Conservation (phyloP, 1,140 invertebrate species). For the Meloidogyne exigua region DNA sequence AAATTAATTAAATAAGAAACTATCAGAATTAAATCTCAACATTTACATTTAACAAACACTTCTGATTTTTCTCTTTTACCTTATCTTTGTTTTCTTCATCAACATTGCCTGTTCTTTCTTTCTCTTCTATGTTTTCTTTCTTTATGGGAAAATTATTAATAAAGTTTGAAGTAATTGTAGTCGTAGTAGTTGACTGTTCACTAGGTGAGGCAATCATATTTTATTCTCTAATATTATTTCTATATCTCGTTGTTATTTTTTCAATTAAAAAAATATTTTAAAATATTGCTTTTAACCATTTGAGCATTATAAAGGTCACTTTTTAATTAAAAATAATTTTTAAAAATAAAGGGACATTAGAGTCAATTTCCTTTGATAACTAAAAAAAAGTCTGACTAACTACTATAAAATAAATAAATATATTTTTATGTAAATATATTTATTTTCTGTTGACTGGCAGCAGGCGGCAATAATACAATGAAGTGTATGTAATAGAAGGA, state of each 20-base stretch:
- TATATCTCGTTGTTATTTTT: neutral
- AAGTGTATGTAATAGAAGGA: neutral
- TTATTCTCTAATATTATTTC: neutral
- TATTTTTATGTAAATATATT: slow-evolving; percentile 2
- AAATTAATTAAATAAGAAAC: too few relatives aligned
- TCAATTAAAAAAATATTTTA: neutral
- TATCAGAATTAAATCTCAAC: too few relatives aligned
- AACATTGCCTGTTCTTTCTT: neutral
- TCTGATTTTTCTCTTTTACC: neutral
- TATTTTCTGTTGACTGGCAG: neutral
- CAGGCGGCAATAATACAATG: neutral
- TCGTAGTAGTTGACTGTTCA: neutral
- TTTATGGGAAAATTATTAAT: neutral
- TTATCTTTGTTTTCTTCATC: neutral
- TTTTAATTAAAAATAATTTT: neutral
- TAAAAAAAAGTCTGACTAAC: neutral
- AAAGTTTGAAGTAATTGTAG: neutral
- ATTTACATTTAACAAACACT: too few relatives aligned
- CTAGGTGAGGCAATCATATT: neutral
- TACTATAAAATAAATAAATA: neutral
- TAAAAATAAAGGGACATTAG: too few relatives aligned
- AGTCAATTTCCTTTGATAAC: neutral
- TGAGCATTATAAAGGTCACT: neutral
- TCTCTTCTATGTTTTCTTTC: neutral
- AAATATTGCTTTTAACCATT: neutral